Base-by-base conservation (phyloP, 2,797 vertebrate species). In the Austrolebias charrua region DNA sequence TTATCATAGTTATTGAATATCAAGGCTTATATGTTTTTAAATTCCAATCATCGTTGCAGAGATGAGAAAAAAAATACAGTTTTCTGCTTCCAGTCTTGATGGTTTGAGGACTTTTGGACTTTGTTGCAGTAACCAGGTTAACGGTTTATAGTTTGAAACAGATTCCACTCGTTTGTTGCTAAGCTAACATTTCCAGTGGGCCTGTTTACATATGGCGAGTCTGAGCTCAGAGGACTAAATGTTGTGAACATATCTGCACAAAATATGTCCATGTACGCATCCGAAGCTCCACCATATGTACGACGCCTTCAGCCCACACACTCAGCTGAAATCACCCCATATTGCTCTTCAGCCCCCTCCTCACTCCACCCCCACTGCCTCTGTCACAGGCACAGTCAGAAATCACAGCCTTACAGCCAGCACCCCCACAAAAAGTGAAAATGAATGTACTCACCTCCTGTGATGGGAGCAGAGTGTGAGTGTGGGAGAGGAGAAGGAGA, bases 381-480 rank as follows among this genome's bases (percentile, higher is more conserved):
- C 69, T 78, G 79, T 62, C 75, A 68, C 79, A 55, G 31, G 60
- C 84, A 73, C 84, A 81, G 82, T 79, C 76, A 87, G 83, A 84
- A 79, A 84, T 89, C 86, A 76, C 83, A 86, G 74, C 76, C 77
- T 83, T 66, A 53, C 82, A 89, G 88, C 83, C 84, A 81, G 86
- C 75, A 77, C 89, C 83, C 88, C 81, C 76, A 84, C 86, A 81
- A 63, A 40, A 80, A 76, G 88, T 89, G 88, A 85, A 92, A 92
- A 88, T 88, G 81, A 88, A 86, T 80, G 76, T 80, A 75, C 74
- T 77, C 77, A 54, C 76, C 86, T 80, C 88, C 85, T 82, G 79
- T 76, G 78, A 85, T 78, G 82, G 71, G 69, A 80, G 64, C 79
- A 78, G 78, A 80, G 54, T 65, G 66, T 66, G 76, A 61, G 74